Evolutionary conservation across 2,888 invertebrate genomes (phyloP), one percentile per base, ranked within the genome.

Genomic region (Gortyna flavago): DNA sequence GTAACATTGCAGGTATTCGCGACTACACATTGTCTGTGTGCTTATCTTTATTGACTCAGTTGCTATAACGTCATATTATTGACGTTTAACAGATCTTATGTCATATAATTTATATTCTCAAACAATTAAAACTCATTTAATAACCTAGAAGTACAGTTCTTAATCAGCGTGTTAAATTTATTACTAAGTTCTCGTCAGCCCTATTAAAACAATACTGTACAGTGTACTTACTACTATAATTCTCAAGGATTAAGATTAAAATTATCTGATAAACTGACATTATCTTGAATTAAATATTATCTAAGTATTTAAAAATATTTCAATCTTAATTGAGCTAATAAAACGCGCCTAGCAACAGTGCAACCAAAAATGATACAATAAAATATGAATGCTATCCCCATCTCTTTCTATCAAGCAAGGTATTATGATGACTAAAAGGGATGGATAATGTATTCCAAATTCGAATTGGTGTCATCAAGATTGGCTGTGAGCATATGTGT

Each of bases 231-330:
- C 32, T 76, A 77, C 44, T 76, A 68, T 57, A 62, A 59, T 65
- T 67, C 54, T 70, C 81, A 87, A 88, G 88, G 85, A 75, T 79
- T 59, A 13, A 32, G 80, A 87, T 85, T 83, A 83, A 13, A 77
- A 77, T 76, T 86, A 82, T 82, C 80, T 72, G 80, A 79, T 79
- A 74, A 13, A 80, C 59, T 72, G 44, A 75, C 41, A 44, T 74
- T 72, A 81, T 77, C 83, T 54, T 41, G 35, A 72, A 72, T 73
- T 64, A 75, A 73, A 71, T 68, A 72, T 72, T 68, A 67, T 18
- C 75, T 35, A n/a, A n/a, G n/a, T n/a, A 35, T 3, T 35, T 25
- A 68, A 73, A 67, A 29, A 75, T 18, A 61, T 62, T 76, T 54
- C 41, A 77, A 83, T 62, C 62, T 75, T 29, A 65, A 72, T 66